Conservation (phyloP, 2,797 vertebrate genomes). For the Syncerus caffer region DNA sequence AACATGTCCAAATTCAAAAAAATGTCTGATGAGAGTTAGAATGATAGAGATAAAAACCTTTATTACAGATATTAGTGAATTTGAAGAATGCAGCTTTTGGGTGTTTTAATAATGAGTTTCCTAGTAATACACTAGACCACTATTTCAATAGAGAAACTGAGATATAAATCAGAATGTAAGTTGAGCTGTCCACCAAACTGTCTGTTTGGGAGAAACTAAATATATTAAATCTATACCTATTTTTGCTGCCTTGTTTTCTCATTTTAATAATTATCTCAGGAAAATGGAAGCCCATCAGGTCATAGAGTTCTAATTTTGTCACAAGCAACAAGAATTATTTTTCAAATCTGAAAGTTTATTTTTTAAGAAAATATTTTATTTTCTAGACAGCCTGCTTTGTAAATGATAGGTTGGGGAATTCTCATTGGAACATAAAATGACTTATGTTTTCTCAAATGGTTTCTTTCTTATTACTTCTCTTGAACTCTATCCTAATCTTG, state of each 20-base stretch:
- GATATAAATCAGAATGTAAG: not conserved
- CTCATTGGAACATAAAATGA: not conserved
- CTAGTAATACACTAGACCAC: not conserved
- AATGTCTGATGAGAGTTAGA: not conserved
- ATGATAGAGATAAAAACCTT: not conserved
- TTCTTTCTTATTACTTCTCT: slow-evolving; percentile 32
- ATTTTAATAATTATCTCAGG: not conserved
- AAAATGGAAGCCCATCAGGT: not conserved
- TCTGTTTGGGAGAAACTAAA: not conserved
- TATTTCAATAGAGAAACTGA: not conserved
- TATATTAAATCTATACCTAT: not conserved
- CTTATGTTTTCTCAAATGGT: not conserved
- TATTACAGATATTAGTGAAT: not conserved
- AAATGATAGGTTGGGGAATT: slow-evolving; percentile 6
- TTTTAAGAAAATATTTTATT: slow-evolving; percentile 12
- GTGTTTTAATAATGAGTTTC: not conserved
- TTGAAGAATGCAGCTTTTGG: not conserved
- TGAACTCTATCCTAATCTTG: not conserved
- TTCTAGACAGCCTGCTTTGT: not conserved
- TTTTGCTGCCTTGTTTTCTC: not conserved
- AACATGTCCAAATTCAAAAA: not conserved
- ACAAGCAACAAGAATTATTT: not conserved
- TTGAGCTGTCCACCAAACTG: not conserved
- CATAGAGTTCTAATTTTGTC: not conserved
- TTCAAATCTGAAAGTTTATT: not conserved